Base-by-base conservation (phyloP, 1,140 invertebrate species). In the Ceratosolen fusciceps region DNA sequence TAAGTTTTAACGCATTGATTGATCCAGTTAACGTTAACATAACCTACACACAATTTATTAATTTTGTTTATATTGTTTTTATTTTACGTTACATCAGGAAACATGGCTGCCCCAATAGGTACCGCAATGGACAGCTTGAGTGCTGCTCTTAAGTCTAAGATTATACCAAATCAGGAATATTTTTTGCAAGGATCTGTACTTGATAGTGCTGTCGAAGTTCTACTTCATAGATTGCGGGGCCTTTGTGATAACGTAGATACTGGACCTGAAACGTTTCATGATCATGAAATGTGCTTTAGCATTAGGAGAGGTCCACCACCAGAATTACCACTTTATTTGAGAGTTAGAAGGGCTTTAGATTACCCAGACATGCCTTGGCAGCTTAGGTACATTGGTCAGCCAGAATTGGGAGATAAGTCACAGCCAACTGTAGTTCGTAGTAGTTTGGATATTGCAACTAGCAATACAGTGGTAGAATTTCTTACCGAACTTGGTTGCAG, bases 221-320 rank as follows among this genome's bases (percentile, higher is more conserved):
- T 99, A 26, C 90, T 98, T 21, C 96, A 99, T 86, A 91, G 97
- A 83, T 91, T 99, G 19, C 92, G 97, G 83, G 97, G 98, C 2
- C 91, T 98, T 0, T 98, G 97, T 90, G 98, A 99, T 83, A 98
- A 98, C 92, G 95, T 97, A 9, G 97, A 98, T 86, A 93, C 94
- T 76, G 95, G 95, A 9, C 95, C 96, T 12, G 97, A 98, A 91
- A 94, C 94, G 0, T 99, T 98, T 87, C 93, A 97, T 86, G 97
- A 98, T 90, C 95, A 97, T 84, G 96, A 96, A 91, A 93, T 96
- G 83, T 96, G 95, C 87, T 96, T 96, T 84, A 95, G 93, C 78
- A 92, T 96, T 54, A 90, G 95, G 77, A 93, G 93, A 88, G 90
- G 84, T 81, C 91, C 84, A 47, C 88, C 86, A 29, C 87, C 90